Base-by-base conservation (phyloP, 2,888 invertebrate genomes). In the Eupelmus urozonus region DNA sequence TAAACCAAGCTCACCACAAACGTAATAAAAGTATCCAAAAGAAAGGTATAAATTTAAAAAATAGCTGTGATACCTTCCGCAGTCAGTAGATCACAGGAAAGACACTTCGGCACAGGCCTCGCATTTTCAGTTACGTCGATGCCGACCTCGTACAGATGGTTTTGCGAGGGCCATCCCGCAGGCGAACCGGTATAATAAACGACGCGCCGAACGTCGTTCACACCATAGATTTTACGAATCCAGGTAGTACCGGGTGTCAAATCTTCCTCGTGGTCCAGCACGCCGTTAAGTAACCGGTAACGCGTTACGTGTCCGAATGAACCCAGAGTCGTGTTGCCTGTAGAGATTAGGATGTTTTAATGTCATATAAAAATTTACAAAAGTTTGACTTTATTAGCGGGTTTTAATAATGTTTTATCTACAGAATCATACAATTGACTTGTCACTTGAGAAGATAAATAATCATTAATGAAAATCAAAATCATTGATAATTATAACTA, bases 151-250 rank as follows among this genome's bases (percentile, higher is more conserved):
- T 91, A 93, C 75, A 93, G 85, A 85, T 97, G 96, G 78, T 93
- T 92, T 82, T 94, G 92, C 82, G 94, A 93, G 0, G 96, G 95
- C 78, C 92, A 90, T 5, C 91, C 91, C 1, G 91, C 91, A 1
- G 93, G 92, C 0, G 95, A 93, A 0, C 93, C 94, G 76, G 93
- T 91, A 86, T 94, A 97, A 88, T 94, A 97, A 80, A 97, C 82
- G 69, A 80, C 82, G 20, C 74, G 82, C 45, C 81, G 84, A n/a
- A 71, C 62, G 34, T 80, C 79, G 76, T 84, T 85, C 53, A 86
- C 79, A 11, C 82, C 81, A 27, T 83, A 53, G 20, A 89, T 80
- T 25, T 79, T 74, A 11, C 82, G 81, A 5, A 88, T 85, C 18
- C 84, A 84, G 11, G 69, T 75, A 0, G 72, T 34, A 13, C 84